phyloP scores from a whole-genome alignment of 1,140 invertebrate species.

The Aphelinus atriplicis region DNA sequence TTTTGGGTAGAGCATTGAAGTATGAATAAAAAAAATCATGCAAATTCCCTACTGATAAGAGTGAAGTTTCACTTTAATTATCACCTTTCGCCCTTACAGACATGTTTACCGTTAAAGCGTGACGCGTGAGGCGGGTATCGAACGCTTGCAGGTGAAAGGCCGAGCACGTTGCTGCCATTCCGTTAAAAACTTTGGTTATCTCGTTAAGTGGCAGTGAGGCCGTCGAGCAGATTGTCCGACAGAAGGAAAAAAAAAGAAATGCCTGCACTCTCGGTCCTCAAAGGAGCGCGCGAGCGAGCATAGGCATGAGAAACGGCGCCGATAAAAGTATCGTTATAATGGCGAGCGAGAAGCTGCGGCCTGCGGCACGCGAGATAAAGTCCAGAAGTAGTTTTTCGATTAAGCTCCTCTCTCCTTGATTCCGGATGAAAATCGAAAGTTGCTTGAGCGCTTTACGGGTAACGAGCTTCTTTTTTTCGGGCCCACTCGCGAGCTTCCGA shows the following conservation, averaged over 20 bases:
- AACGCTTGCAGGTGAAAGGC: neutral
- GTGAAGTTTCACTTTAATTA: too few relatives aligned
- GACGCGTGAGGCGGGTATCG: neutral
- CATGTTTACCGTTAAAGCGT: slow-evolving; percentile 23
- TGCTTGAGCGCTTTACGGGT: slow-evolving; percentile 16
- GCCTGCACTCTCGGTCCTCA: neutral
- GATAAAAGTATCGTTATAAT: slow-evolving; percentile 33
- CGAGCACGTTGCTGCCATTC: slow-evolving; percentile 29
- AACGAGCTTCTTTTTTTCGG: neutral
- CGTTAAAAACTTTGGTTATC: slow-evolving; percentile 33
- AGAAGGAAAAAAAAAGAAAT: neutral
- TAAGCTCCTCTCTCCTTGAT: slow-evolving; percentile 7
- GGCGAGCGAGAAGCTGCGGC: slow-evolving; percentile 4
- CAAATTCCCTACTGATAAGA: too few relatives aligned
- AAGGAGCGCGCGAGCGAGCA: neutral
- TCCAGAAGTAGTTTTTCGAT: slow-evolving; percentile 36
- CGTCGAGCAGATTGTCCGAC: neutral
- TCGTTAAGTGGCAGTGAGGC: slow-evolving; percentile 21
- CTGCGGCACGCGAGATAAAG: slow-evolving; percentile 27
- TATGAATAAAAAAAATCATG: too few relatives aligned
- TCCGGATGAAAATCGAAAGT: slow-evolving; percentile 17
- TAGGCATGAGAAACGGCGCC: slow-evolving; percentile 18
- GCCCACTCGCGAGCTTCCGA: too few relatives aligned
- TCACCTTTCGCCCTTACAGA: slow-evolving; percentile 16
- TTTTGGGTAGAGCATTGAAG: too few relatives aligned